Percentiles rank a stretch among this genome's conserved stretches.
phyloP scores from a whole-genome alignment of 2,113 vertebrate species.

The Chrysemys picta region DNA sequence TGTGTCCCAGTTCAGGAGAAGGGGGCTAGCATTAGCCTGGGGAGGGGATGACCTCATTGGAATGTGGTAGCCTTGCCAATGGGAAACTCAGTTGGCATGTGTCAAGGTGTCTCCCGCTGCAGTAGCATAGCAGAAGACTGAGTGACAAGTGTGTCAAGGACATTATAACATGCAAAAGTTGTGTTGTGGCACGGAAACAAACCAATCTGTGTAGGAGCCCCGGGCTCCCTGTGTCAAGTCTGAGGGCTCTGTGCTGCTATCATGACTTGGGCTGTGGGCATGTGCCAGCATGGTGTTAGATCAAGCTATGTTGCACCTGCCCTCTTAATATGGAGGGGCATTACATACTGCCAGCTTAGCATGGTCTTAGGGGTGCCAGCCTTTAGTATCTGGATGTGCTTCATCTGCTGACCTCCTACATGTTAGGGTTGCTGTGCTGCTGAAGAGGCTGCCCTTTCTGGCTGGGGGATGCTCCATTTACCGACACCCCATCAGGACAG shows the following conservation, averaged over 20 bases:
- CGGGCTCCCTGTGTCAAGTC: background rate
- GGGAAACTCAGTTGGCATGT: background rate
- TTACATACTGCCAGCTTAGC: no score
- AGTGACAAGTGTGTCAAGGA: background rate
- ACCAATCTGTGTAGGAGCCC: background rate
- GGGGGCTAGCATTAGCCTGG: background rate
- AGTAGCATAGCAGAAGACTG: accelerated
- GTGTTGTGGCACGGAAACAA: background rate
- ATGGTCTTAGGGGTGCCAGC: background rate
- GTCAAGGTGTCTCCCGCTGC: background rate
- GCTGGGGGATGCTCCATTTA: background rate
- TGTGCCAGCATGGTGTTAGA: background rate
- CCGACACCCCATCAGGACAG: background rate
- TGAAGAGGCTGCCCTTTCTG: background rate
- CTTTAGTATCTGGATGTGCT: background rate
- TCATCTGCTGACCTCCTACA: background rate
- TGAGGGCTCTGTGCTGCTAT: background rate
- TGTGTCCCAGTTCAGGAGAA: background rate
- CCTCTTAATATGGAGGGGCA: background rate
- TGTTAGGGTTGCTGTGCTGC: background rate
- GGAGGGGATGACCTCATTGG: accelerated
- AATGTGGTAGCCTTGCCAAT: background rate
- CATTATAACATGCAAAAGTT: background rate
- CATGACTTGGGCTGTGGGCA: background rate
- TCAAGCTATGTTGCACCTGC: background rate